Conservation (phyloP, 2,888 invertebrate species). For the Himalopsyche kuldschensis region DNA sequence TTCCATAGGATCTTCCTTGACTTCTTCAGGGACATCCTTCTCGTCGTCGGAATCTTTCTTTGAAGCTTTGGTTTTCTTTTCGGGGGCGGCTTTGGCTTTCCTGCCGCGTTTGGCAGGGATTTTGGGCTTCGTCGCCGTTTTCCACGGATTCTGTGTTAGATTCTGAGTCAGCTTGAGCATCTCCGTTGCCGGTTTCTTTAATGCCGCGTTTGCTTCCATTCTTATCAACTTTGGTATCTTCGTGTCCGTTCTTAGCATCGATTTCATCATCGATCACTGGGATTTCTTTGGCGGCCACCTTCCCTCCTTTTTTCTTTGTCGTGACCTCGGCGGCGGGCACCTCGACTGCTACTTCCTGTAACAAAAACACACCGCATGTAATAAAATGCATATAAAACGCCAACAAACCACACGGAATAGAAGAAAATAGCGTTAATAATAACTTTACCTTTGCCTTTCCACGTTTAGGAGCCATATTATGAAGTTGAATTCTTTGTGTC, state of each 20-base stretch:
- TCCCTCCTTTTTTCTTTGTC: conserved; percentile 19
- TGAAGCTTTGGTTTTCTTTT: conserved; percentile 42
- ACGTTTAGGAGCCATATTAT: conserved; percentile 41
- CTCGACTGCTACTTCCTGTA: conserved; percentile 13
- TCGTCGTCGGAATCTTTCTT: conserved; percentile 37
- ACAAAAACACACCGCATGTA: not conserved
- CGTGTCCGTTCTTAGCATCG: conserved; percentile 9
- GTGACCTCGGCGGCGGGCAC: not conserved
- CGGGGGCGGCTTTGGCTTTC: conserved; percentile 45
- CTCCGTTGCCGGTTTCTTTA: conserved; percentile 14
- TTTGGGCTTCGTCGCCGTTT: conserved; percentile 17
- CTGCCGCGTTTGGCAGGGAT: conserved; percentile 43
- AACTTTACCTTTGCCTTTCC: conserved; percentile 36
- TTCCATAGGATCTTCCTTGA: conserved; percentile 40
- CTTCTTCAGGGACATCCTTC: conserved; percentile 41
- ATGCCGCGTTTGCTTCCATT: conserved; percentile 20
- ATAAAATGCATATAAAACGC: not conserved
- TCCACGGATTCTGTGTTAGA: conserved; percentile 8
- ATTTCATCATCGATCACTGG: conserved; percentile 5
- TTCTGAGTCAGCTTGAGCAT: not conserved
- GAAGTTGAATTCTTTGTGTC: not conserved
- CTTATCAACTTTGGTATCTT: conserved; percentile 6
- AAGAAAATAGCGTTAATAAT: conserved; percentile 18
- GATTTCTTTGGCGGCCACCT: conserved; percentile 25
- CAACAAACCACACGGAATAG: not conserved